These are phyloP conservation scores for Macquaria australasica DNA, from an alignment of 2,113 vertebrate genomes.

Conservation along the genomic window DNA sequence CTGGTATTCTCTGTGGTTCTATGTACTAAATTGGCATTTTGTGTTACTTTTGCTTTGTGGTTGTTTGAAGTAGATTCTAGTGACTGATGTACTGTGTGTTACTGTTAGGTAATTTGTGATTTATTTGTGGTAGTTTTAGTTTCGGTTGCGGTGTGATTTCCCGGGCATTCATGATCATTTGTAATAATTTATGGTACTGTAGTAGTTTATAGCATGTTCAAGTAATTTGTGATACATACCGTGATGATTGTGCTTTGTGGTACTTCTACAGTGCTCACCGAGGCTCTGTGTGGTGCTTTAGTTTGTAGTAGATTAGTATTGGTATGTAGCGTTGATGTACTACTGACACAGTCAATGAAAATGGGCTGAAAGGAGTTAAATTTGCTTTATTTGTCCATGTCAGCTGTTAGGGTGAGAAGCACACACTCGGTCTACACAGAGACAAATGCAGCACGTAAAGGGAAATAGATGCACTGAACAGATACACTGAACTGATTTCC, in stretches of 20 bases:
- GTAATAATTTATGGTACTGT: neutral
- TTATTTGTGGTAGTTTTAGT: conserved; percentile 1
- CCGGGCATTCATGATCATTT: neutral
- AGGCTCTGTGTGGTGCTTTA: neutral
- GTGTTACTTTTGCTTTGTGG: neutral
- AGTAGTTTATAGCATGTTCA: neutral
- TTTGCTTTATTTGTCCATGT: neutral
- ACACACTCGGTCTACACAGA: neutral
- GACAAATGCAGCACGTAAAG: conserved; percentile 22
- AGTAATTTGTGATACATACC: neutral
- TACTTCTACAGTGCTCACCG: neutral
- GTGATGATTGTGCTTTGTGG: neutral
- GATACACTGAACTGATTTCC: conserved; percentile 68
- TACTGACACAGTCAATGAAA: conserved; percentile 9
- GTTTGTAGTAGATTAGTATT: neutral
- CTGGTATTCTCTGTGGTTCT: neutral
- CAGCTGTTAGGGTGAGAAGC: neutral
- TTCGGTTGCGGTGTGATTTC: neutral
- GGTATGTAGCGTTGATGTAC: neutral
- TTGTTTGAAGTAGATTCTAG: neutral
- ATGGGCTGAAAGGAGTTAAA: neutral
- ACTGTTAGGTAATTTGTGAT: neutral
- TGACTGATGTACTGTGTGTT: neutral
- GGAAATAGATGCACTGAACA: conserved; percentile 60
- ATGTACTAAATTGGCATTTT: neutral